phyloP scores from a whole-genome alignment of 2,888 invertebrate species.

The Scaptomyza reducta region DNA sequence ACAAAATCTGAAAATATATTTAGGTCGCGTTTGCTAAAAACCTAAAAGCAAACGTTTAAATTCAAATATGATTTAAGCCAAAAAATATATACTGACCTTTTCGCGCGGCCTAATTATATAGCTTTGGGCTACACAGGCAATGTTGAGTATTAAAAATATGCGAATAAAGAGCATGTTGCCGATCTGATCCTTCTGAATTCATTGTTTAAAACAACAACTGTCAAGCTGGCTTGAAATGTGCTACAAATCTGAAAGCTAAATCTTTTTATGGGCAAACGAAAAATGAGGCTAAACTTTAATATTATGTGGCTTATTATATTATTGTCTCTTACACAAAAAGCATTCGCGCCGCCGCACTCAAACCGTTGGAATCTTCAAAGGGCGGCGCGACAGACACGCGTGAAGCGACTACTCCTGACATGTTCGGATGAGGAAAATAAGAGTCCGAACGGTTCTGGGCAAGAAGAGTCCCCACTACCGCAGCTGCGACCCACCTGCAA shows the following conservation, averaged over 20 bases:
- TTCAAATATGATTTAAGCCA: background rate
- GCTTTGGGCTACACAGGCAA: constrained; percentile 18
- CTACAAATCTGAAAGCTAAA: constrained; percentile 19
- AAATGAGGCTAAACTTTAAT: constrained; percentile 55
- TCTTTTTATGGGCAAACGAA: constrained; percentile 36
- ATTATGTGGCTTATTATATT: constrained; percentile 47
- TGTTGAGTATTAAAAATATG: constrained; percentile 41
- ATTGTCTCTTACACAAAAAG: constrained; percentile 15
- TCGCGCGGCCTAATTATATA: constrained; percentile 27
- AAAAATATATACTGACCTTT: constrained; percentile 29
- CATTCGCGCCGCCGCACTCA: constrained; percentile 1
- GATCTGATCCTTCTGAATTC: constrained; percentile 15
- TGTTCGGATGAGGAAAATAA: background rate
- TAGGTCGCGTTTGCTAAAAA: constrained; percentile 35
- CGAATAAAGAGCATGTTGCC: constrained; percentile 40
- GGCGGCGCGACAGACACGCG: constrained; percentile 4
- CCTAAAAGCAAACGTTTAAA: constrained; percentile 8
- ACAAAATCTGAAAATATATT: constrained; percentile 25
- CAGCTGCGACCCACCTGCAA: background rate
- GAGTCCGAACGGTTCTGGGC: background rate
- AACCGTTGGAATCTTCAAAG: background rate
- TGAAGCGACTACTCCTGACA: constrained; percentile 12
- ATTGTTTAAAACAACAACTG: constrained; percentile 26
- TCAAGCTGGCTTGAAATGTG: constrained; percentile 12
- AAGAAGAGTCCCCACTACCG: background rate